Evolutionary conservation across 2,888 invertebrate genomes (phyloP).

Genomic region (Mythimna vitellina): DNA sequence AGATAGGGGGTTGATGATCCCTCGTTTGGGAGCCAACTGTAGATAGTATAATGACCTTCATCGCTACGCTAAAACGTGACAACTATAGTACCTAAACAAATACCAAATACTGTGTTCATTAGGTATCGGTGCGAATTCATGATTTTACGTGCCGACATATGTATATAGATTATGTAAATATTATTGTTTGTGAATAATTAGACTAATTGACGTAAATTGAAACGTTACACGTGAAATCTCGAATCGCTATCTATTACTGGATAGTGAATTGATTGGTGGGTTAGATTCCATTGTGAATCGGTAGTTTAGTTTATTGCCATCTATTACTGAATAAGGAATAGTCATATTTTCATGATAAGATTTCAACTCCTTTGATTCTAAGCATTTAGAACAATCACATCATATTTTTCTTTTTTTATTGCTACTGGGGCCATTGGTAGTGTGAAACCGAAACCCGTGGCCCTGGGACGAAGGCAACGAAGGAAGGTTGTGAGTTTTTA

Average conservation of each 20-base stretch:
- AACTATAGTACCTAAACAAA: not conserved
- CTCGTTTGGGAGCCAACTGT: no score
- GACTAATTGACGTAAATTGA: slow-evolving; percentile 19
- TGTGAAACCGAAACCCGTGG: no score
- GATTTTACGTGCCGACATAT: slow-evolving; percentile 16
- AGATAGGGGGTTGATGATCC: no score
- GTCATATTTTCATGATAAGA: not conserved
- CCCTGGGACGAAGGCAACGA: no score
- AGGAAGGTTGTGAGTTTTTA: no score
- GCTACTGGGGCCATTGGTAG: no score
- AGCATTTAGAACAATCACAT: not conserved
- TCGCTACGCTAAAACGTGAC: not conserved
- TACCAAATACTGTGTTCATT: not conserved
- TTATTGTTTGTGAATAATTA: slow-evolving; percentile 21
- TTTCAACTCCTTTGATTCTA: not conserved
- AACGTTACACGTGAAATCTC: slow-evolving; percentile 2
- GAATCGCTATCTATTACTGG: not conserved
- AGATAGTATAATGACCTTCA: not conserved
- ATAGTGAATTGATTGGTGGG: slow-evolving; percentile 5
- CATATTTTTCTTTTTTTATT: no score
- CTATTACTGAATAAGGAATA: not conserved
- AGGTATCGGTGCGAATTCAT: not conserved
- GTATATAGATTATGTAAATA: slow-evolving; percentile 17
- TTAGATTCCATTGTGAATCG: not conserved
- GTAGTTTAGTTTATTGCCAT: no score